These are phyloP conservation scores for Toxonevra muliebris DNA, from an alignment of 2,888 invertebrate genomes.

Conservation along the genomic window DNA sequence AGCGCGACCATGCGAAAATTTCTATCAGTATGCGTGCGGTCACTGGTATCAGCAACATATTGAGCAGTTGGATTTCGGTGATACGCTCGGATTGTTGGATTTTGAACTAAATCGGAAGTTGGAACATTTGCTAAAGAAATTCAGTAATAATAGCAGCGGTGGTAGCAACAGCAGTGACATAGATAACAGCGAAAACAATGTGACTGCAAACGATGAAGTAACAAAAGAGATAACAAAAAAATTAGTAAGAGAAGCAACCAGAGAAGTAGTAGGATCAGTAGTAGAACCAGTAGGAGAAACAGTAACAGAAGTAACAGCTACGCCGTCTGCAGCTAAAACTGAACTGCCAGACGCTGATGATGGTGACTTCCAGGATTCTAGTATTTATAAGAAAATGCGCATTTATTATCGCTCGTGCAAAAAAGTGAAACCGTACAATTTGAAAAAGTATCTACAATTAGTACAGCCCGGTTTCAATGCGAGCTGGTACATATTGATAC, in stretches of 20 bases:
- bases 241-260: background rate
- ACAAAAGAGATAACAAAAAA: constrained; percentile 7
- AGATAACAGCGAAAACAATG: constrained; percentile 14
- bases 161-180: constrained; percentile 3
- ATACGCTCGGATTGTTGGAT: constrained; percentile 55
- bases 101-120: constrained; percentile 53
- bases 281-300: constrained; percentile 16
- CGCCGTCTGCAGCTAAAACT: constrained; percentile 26
- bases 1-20: constrained; percentile 58
- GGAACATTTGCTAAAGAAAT: constrained; percentile 49
- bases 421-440: constrained; percentile 55
- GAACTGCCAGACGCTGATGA: constrained; percentile 6
- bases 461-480: constrained; percentile 48
- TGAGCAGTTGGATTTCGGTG: constrained; percentile 52
- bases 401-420: constrained; percentile 58
- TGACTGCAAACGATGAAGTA: constrained; percentile 7
- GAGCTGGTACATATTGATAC: constrained; percentile 45
- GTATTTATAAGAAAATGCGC: constrained; percentile 47
- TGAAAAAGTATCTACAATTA: constrained; percentile 54
- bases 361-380: background rate
- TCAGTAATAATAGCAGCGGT: constrained; percentile 22
- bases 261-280: constrained; percentile 15
- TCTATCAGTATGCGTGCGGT: constrained; percentile 61
- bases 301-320: constrained; percentile 29
- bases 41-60: constrained; percentile 57